Conservation (phyloP, 2,113 vertebrate species). For the Anhinga anhinga region DNA sequence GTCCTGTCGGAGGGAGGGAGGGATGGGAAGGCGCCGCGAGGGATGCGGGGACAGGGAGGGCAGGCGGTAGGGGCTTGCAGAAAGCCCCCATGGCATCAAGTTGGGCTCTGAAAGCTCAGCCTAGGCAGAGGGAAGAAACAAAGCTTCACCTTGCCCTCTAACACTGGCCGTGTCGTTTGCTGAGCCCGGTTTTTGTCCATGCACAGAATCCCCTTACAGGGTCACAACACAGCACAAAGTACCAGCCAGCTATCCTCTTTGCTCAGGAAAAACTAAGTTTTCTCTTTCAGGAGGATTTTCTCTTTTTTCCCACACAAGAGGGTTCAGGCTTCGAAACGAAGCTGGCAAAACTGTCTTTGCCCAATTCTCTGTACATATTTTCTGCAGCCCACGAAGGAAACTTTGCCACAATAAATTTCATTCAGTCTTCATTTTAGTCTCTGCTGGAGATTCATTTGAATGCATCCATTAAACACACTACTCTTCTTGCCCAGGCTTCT, state of each 20-base stretch:
- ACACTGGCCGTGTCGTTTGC: neutral
- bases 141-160: neutral
- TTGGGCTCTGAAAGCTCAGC: neutral
- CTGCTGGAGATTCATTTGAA: neutral
- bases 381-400: neutral
- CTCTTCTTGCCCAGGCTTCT: neutral
- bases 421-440: neutral
- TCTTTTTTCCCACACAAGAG: neutral
- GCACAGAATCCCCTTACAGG: neutral
- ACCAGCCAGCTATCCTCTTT: neutral
- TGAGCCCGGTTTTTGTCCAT: neutral
- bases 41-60: neutral
- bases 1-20: neutral
- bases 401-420: neutral
- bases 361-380: neutral
- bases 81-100: neutral
- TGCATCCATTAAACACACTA: neutral
- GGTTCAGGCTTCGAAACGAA: neutral
- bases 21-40: neutral
- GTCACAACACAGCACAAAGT: accelerated
- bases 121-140: neutral
- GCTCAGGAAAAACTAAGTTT: neutral
- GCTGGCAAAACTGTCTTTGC: neutral
- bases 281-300: neutral
- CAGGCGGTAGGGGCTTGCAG: neutral